Conservation (phyloP, 2,888 invertebrate species). For the Lucinisca nassula region DNA sequence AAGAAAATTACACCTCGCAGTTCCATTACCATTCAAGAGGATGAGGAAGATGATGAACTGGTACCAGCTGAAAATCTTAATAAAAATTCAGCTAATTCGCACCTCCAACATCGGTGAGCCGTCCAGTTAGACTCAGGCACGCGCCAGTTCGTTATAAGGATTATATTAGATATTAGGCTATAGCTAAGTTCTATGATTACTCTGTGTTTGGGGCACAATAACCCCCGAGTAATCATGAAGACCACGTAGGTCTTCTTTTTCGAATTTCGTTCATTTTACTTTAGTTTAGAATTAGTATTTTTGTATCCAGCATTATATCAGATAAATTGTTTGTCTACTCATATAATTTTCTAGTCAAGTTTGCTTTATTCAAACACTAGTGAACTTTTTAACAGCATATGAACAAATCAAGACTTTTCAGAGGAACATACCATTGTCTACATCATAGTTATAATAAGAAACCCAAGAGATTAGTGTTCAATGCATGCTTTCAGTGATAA, state of each 20-base stretch:
- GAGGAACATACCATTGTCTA: too few species aligned
- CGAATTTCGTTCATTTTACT: not conserved
- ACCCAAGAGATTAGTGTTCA: too few species aligned
- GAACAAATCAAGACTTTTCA: too few species aligned
- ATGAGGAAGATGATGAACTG: not conserved
- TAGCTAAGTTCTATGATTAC: not conserved
- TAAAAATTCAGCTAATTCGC: not conserved
- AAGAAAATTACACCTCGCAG: constrained; percentile 5
- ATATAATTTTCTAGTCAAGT: not conserved
- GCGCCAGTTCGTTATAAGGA: not conserved
- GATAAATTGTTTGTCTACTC: too few species aligned
- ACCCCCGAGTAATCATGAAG: not conserved
- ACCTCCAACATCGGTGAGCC: not conserved
- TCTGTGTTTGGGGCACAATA: constrained; percentile 17
- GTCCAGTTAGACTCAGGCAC: not conserved
- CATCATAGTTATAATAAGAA: too few species aligned
- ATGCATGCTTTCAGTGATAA: too few species aligned
- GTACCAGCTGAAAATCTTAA: not conserved
- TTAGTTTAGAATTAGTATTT: too few species aligned
- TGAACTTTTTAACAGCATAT: not conserved
- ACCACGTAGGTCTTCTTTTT: not conserved
- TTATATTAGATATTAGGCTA: not conserved
- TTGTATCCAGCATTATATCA: too few species aligned
- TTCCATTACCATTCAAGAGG: not conserved
- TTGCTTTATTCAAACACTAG: not conserved